phyloP scores from a whole-genome alignment of 2,888 invertebrate genomes.

The Villa cingulata region DNA sequence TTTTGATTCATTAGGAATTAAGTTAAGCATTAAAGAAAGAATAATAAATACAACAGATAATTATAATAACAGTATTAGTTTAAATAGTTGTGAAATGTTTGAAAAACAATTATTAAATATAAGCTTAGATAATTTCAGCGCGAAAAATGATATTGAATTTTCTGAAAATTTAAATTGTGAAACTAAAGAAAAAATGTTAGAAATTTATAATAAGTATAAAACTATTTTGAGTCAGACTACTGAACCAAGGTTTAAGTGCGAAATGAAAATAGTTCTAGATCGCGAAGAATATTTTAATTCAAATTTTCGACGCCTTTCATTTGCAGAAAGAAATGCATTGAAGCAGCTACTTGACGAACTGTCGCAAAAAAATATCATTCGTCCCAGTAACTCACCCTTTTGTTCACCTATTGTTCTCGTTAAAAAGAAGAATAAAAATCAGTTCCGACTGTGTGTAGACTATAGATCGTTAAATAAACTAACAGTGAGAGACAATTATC shows the following conservation, averaged over 20 bases:
- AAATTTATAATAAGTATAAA: not conserved
- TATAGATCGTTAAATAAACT: constrained; percentile 13
- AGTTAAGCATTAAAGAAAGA: not conserved
- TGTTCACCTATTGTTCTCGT: constrained; percentile 12
- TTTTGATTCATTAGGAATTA: not conserved
- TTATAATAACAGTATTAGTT: too few species aligned
- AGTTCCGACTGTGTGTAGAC: constrained; percentile 12
- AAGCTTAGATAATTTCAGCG: not conserved
- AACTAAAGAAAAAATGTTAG: not conserved
- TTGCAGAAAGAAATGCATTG: not conserved
- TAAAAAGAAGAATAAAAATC: constrained; percentile 8
- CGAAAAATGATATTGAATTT: not conserved
- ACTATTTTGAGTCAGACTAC: not conserved
- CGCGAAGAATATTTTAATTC: not conserved
- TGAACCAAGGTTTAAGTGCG: not conserved
- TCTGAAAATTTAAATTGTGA: not conserved
- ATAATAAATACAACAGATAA: not conserved
- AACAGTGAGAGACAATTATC: constrained; percentile 12
- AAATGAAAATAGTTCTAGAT: not conserved
- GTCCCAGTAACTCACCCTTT: constrained; percentile 8
- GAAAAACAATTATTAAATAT: not conserved
- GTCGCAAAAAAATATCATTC: constrained; percentile 3
- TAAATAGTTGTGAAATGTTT: not conserved
- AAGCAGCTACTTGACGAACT: constrained; percentile 3
- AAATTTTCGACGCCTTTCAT: not conserved